These are phyloP conservation scores for Toxonevra muliebris DNA, from an alignment of 2,888 invertebrate species.

Conservation along the genomic window DNA sequence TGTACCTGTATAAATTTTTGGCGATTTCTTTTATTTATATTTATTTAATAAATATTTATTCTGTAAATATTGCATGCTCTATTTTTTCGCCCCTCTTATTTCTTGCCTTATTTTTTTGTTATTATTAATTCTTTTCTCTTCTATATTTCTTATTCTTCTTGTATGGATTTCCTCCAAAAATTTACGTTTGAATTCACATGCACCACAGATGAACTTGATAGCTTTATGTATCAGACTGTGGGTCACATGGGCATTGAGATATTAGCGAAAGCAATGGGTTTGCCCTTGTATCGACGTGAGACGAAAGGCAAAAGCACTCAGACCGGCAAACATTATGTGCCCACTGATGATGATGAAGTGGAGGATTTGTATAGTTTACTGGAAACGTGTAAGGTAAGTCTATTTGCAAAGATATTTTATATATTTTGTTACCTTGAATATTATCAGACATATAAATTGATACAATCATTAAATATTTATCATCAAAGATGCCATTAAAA, in stretches of 20 bases:
- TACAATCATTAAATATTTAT: too few relatives aligned
- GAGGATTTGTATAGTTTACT: constrained; percentile 93
- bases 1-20: not conserved
- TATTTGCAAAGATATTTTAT: not conserved
- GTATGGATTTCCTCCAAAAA: not conserved
- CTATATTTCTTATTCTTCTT: not conserved
- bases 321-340: constrained; percentile 80
- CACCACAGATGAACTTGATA: constrained; percentile 84
- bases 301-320: constrained; percentile 87
- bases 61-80: not conserved
- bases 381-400: constrained; percentile 61
- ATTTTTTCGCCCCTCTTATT: constrained; percentile 12
- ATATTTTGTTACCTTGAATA: too few relatives aligned
- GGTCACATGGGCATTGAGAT: constrained; percentile 93
- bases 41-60: not conserved
- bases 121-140: not conserved
- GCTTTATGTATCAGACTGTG: constrained; percentile 99
- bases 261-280: constrained; percentile 91
- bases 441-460: too few relatives aligned
- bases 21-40: not conserved
- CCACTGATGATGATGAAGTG: constrained; percentile 91
- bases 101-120: constrained; percentile 2
- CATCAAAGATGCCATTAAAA: too few relatives aligned
- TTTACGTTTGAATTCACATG: constrained; percentile 13
- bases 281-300: constrained; percentile 86